These are phyloP conservation scores for Phengaris arion DNA, from an alignment of 2,888 invertebrate species.

Conservation along the genomic window DNA sequence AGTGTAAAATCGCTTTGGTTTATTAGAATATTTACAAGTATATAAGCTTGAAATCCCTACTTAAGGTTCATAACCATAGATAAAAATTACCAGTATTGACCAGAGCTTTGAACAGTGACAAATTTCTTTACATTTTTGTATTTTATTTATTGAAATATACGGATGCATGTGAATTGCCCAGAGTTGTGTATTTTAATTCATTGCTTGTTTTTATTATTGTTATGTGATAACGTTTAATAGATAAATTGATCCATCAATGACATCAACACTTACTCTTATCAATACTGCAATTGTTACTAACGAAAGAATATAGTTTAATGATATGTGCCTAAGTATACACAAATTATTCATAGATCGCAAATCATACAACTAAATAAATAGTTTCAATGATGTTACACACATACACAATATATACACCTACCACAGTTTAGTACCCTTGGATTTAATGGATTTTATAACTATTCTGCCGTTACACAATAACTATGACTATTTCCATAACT, in stretches of 20 bases:
- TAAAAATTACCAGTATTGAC: slow-evolving; percentile 47
- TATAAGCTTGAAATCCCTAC: slow-evolving; percentile 50
- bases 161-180: no score
- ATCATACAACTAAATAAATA: slow-evolving; percentile 74
- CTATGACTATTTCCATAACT: slow-evolving; percentile 65
- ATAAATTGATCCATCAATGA: not conserved
- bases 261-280: slow-evolving; percentile 35
- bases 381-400: slow-evolving; percentile 61
- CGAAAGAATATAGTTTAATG: slow-evolving; percentile 67
- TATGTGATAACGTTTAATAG: not conserved
- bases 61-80: slow-evolving; percentile 68
- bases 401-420: slow-evolving; percentile 69
- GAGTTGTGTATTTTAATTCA: not conserved
- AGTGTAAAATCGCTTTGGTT: slow-evolving; percentile 68
- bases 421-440: slow-evolving; percentile 76
- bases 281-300: slow-evolving; percentile 33
- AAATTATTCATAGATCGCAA: slow-evolving; percentile 71
- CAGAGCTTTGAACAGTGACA: slow-evolving; percentile 26
- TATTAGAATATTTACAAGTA: slow-evolving; percentile 49
- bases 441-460: slow-evolving; percentile 70
- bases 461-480: slow-evolving; percentile 57
- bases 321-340: slow-evolving; percentile 78
- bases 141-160: no score
- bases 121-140: no score
- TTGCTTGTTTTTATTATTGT: slow-evolving; percentile 15